Evolutionary conservation across 1,140 invertebrate genomes (phyloP).

Genomic region (Mylabris phalerata): DNA sequence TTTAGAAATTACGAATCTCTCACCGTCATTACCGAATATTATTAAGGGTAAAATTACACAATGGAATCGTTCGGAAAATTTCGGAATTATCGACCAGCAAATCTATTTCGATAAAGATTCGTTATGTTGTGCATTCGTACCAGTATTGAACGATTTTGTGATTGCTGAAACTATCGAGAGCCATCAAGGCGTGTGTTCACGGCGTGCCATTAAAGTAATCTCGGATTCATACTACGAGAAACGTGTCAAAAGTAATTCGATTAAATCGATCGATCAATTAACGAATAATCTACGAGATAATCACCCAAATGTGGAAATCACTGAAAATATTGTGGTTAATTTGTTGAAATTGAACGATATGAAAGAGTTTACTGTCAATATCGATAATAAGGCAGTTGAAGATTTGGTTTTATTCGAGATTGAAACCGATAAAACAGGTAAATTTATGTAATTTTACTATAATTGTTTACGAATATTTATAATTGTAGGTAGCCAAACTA

Average conservation of each 20-base stretch:
- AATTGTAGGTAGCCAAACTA: not conserved
- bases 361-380: not conserved
- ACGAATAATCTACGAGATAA: slow-evolving; percentile 6
- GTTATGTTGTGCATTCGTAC: slow-evolving; percentile 48
- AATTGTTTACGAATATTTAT: not conserved
- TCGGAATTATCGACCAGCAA: slow-evolving; percentile 46
- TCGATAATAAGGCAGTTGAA: too few species aligned
- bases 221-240: slow-evolving; percentile 32
- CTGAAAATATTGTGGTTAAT: slow-evolving; percentile 6
- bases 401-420: too few species aligned
- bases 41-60: slow-evolving; percentile 47
- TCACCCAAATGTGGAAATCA: slow-evolving; percentile 35
- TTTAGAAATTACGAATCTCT: slow-evolving; percentile 50
- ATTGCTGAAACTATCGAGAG: slow-evolving; percentile 59
- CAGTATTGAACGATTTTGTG: slow-evolving; percentile 50
- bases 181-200: slow-evolving; percentile 51
- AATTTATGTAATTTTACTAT: not conserved
- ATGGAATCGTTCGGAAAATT: slow-evolving; percentile 43
- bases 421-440: too few species aligned
- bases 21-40: slow-evolving; percentile 48
- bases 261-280: slow-evolving; percentile 1
- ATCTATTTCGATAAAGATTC: slow-evolving; percentile 50
- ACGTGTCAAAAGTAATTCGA: not conserved
- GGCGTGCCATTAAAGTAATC: slow-evolving; percentile 53
- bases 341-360: not conserved